Base-by-base conservation (phyloP, 92 coral and sea anemone species). In the Zoanthus solanderi region DNA sequence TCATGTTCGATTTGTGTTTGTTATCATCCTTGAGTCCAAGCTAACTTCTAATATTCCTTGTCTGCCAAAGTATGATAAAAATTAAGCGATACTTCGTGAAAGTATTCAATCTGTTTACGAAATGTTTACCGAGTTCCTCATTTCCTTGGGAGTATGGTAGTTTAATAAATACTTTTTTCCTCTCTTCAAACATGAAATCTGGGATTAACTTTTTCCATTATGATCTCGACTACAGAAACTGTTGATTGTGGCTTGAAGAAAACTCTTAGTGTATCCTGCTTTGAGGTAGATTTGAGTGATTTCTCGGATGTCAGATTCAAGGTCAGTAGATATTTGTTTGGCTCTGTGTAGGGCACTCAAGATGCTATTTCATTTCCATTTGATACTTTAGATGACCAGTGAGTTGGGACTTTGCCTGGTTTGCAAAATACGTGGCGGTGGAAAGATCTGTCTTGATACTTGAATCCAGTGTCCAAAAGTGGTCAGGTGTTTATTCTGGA, bases 321-420 rank as follows among this genome's bases (percentile, higher is more conserved):
- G 23, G 23, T 77, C 52, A 52, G 67, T 76, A 31, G 87, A 84
- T 13, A 71, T 84, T 13, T 78, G 78, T 47, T 84, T 54, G 63
- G 88, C 81, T 45, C 88, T 10, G 47, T 71, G 81, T 44, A 84
- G 42, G 32, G 81, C 88, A 28, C 81, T 78, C 32, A 78, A 42
- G 79, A 84, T 84, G 4, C 9, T 23, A 50, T 84, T 84, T 84
- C 80, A 42, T 71, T 84, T 84, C 88, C 88, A 84, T 18, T 82
- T 34, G 87, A 56, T 57, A 65, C 73, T 67, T 83, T 79, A 29
- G 87, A 83, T n/a, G 53, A 15, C 79, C 79, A 83, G 23, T 67
- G 42, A 37, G 42, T 37, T 37, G 42, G 42, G 42, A 37, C 42
- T 37, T 37, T 37, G 42, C 42, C 4, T 29, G 79, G 79, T 48